Conservation (phyloP, 1,140 invertebrate species). For the Diplogasteroides magnus region DNA sequence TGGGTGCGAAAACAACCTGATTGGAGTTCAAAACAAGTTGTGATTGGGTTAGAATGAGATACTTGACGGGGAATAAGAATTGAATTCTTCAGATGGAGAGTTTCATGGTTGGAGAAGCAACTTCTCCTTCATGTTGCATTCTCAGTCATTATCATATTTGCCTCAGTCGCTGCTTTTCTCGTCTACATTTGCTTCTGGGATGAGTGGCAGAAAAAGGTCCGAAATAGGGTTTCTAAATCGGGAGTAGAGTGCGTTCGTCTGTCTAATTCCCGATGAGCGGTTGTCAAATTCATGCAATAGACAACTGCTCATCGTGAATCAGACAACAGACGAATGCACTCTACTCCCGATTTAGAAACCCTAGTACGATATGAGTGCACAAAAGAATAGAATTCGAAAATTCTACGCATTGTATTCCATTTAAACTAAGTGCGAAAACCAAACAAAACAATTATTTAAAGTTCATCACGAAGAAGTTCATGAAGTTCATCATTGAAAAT, state of each 20-base stretch:
- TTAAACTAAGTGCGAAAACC: slow-evolving; percentile 28
- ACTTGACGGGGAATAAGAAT: no score
- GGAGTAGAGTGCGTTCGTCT: no score
- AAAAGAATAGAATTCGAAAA: not conserved
- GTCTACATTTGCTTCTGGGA: slow-evolving; percentile 47
- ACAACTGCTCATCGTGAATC: not conserved
- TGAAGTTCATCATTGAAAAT: slow-evolving; percentile 13
- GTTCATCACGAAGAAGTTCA: slow-evolving; percentile 8
- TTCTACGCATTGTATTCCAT: not conserved
- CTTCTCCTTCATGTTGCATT: slow-evolving; percentile 36
- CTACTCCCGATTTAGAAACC: no score
- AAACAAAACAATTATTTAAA: not conserved
- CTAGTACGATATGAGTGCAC: not conserved
- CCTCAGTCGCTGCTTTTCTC: slow-evolving; percentile 39
- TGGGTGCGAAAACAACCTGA: no score
- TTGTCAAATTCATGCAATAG: no score
- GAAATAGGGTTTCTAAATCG: no score
- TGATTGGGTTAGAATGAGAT: no score
- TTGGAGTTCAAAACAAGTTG: no score
- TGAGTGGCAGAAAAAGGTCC: slow-evolving; percentile 29
- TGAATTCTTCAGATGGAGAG: no score
- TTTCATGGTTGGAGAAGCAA: slow-evolving; percentile 40
- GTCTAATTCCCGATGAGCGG: slow-evolving; percentile 20
- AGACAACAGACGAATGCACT: no score
- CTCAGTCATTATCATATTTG: slow-evolving; percentile 36